Conservation (phyloP, 2,888 invertebrate genomes). For the Lacanobia oleracea region DNA sequence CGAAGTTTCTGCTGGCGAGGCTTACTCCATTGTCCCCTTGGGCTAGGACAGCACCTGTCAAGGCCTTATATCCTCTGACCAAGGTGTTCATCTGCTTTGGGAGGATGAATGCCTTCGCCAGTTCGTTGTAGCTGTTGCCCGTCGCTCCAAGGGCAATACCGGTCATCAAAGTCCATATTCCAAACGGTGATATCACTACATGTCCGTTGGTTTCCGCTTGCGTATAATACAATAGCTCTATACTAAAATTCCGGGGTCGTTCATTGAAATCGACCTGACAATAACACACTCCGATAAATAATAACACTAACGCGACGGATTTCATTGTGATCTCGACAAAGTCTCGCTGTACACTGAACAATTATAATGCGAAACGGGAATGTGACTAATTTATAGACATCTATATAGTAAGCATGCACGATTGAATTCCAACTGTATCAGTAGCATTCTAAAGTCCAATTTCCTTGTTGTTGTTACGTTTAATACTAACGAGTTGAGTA, state of each 20-base stretch:
- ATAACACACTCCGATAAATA: conserved; percentile 75
- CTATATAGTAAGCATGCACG: conserved; percentile 24
- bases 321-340: conserved; percentile 78
- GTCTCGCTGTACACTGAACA: conserved; percentile 77
- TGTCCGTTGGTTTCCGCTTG: conserved; percentile 82
- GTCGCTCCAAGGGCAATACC: conserved; percentile 84
- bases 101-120: conserved; percentile 80
- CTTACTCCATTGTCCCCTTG: conserved; percentile 79
- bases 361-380: conserved; percentile 77
- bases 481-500: conserved; percentile 42
- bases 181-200: conserved; percentile 87
- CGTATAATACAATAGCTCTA: conserved; percentile 84
- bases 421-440: conserved; percentile 45
- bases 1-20: conserved; percentile 82
- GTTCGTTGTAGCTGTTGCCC: conserved; percentile 79
- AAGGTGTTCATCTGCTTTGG: conserved; percentile 75
- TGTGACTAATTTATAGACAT: conserved; percentile 75
- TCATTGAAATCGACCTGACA: conserved; percentile 82
- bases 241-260: conserved; percentile 84
- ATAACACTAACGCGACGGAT: conserved; percentile 71
- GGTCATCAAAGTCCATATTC: conserved; percentile 88
- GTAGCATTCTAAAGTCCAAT: conserved; percentile 22
- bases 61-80: conserved; percentile 77
- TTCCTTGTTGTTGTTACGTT: conserved; percentile 27
- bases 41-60: conserved; percentile 78